Base-by-base conservation (phyloP, 1,140 invertebrate genomes). In the Leucophenga varia region DNA sequence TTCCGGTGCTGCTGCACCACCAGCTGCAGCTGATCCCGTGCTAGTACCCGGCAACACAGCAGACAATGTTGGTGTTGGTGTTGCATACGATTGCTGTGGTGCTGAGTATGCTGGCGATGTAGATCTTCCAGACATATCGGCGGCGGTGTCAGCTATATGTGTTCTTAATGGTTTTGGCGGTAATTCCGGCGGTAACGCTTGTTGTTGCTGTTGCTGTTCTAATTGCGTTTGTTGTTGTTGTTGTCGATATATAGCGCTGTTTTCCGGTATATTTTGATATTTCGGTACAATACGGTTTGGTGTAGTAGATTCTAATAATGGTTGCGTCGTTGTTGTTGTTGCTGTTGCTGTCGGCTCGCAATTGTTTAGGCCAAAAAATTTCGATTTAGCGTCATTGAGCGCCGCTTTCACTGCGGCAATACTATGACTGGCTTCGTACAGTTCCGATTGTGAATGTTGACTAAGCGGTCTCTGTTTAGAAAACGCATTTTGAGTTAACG, bases 301-400 rank as follows among this genome's bases (percentile, higher is more conserved):
- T 13, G 48, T 55, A 21, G 16, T 31, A 8, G 18, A 28, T 25
- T 39, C 18, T 44, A 32, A 25, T 47, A 22, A 19, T 30, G 50
- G 14, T 18, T 19, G 39, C 7, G 9, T 10, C 6, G 20, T 20
- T 38, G 17, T 6, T 32, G 53, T 7, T 13, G 42, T 12, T 12
- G 17, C 10, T 46, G 44, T 25, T 47, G 13, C 46, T 41, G 17
- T 32, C 37, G 34, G 35, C n/a, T 57, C 55, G 44, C 58, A 57
- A 31, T 52, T 65, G 47, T 72, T 65, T 38, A 75, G 57, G 35
- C 72, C 72, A 40, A 75, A 74, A 52, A 75, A 75, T 39, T 72
- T 69, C 19, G 64, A 75, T 47, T 75, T 75, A 28, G 72, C 72
- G 38, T 71, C 72, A 43, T 64, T 73, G 1, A 72, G 43, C 1